phyloP scores from a whole-genome alignment of 2,888 invertebrate genomes.

The Andrena flavipes region DNA sequence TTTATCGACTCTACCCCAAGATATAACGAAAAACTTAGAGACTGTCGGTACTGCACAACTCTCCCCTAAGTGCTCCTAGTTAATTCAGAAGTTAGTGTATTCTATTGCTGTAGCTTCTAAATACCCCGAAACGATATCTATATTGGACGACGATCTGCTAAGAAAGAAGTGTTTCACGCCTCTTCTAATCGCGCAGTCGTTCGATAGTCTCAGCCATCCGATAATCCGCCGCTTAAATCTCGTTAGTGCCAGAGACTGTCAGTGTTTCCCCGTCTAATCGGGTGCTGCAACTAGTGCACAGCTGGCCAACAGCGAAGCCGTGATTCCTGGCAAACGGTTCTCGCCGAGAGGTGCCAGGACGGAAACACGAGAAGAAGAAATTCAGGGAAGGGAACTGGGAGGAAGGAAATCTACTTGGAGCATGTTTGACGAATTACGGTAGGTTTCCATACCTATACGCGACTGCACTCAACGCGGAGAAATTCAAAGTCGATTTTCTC shows the following conservation, averaged over 20 bases:
- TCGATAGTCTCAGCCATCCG: constrained; percentile 28
- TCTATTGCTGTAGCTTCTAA: too few species aligned
- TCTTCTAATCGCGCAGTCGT: constrained; percentile 50
- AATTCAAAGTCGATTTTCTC: too few species aligned
- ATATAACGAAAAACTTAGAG: too few species aligned
- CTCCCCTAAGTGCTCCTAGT: too few species aligned
- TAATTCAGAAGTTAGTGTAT: too few species aligned
- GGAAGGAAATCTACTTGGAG: constrained; percentile 2
- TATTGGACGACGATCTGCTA: constrained; percentile 1
- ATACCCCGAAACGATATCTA: not conserved
- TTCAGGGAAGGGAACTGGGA: not conserved
- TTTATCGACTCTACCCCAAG: too few species aligned
- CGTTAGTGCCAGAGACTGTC: constrained; percentile 37
- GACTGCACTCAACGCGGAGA: too few species aligned
- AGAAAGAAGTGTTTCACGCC: constrained; percentile 40
- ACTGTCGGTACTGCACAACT: too few species aligned
- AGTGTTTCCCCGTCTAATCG: constrained; percentile 47
- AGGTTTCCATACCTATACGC: too few species aligned
- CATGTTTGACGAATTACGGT: too few species aligned
- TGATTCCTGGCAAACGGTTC: constrained; percentile 5
- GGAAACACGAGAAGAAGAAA: not conserved
- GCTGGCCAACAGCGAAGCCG: constrained; percentile 6
- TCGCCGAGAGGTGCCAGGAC: not conserved
- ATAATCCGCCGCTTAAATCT: constrained; percentile 49
- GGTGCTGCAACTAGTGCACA: constrained; percentile 14